Evolutionary conservation across 2,797 vertebrate species (phyloP), one percentile per base, ranked within the genome.

Genomic region (Lerista edwardsae): DNA sequence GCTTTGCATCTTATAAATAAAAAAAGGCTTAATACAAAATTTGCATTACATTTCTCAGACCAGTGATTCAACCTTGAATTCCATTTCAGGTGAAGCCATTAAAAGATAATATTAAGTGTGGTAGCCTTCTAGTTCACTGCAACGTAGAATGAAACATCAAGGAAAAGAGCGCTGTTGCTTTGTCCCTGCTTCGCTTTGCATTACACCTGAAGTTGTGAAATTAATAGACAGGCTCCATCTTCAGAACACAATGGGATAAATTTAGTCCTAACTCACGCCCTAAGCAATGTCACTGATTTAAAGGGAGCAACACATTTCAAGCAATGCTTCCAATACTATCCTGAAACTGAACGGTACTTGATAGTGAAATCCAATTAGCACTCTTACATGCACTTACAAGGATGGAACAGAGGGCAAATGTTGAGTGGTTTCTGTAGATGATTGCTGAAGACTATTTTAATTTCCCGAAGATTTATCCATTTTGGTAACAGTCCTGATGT

Each of bases 1-100:
- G 17, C 15, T 23, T 67, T 79, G 23, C 36, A 74, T 19, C 4
- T 21, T 55, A 61, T 27, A 57, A 79, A 87, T 41, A 67, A 55
- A 47, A 61, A 61, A 69, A 51, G 27, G 27, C 29, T 80, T 59
- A 57, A 74, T 64, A 9, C 25, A 77, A 29, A 29, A 31, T 4
- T 79, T 31, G 41, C 47, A 72, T n/a, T 34, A 72, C 59, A 34
- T 81, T 68, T 81, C 79, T 41, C 79, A 71, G 68, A 81, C 72
- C 6, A 71, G 34, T 72, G 29, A 25, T 57, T 61, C 55, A 55
- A 67, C 57, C 44, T 14, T 23, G 4, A 44, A 41, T 74, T 74
- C 29, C 41, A 19, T 51, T 55, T 65, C 27, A 23, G 47, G 10
- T 64, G 62, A 41, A 80, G 23, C 36, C 25, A 74, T n/a, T 57